Conservation (phyloP, 2,113 vertebrate genomes). For the Oostethus manadensis region DNA sequence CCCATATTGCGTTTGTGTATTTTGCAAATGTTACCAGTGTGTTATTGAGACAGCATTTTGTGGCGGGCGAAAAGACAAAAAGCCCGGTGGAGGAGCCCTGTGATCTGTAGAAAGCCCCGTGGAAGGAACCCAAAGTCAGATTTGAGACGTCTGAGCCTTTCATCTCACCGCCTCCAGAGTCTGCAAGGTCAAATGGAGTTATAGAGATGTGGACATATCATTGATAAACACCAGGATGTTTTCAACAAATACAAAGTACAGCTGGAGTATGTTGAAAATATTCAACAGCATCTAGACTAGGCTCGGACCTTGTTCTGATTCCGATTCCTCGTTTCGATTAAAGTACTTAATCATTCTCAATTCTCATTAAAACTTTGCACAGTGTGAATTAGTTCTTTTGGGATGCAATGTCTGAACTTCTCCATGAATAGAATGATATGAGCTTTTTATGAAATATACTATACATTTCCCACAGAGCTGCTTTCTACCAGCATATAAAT, state of each 20-base stretch:
- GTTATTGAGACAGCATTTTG: conserved; percentile 33
- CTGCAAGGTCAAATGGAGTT: conserved; percentile 27
- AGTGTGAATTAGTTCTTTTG: too few relatives aligned
- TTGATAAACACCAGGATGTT: conserved; percentile 6
- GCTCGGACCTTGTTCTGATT: too few relatives aligned
- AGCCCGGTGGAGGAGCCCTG: conserved; percentile 18
- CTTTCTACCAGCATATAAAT: too few relatives aligned
- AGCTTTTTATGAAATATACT: too few relatives aligned
- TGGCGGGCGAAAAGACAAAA: conserved; percentile 29
- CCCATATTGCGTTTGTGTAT: conserved; percentile 5
- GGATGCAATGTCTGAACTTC: too few relatives aligned
- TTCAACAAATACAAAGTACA: neutral
- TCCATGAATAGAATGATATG: too few relatives aligned
- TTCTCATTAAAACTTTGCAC: too few relatives aligned
- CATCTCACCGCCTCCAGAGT: conserved; percentile 19
- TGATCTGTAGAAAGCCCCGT: conserved; percentile 32
- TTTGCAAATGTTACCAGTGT: conserved; percentile 13
- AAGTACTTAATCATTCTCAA: too few relatives aligned
- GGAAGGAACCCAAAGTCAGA: conserved; percentile 31
- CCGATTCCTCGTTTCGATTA: too few relatives aligned
- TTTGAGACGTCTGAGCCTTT: conserved; percentile 21
- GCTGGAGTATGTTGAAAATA: too few relatives aligned
- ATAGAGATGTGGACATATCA: conserved; percentile 2
- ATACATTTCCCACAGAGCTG: too few relatives aligned
- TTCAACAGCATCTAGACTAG: too few relatives aligned